These are phyloP conservation scores for Craterocephalus amniculus DNA, from an alignment of 2,797 vertebrate genomes.

Conservation along the genomic window DNA sequence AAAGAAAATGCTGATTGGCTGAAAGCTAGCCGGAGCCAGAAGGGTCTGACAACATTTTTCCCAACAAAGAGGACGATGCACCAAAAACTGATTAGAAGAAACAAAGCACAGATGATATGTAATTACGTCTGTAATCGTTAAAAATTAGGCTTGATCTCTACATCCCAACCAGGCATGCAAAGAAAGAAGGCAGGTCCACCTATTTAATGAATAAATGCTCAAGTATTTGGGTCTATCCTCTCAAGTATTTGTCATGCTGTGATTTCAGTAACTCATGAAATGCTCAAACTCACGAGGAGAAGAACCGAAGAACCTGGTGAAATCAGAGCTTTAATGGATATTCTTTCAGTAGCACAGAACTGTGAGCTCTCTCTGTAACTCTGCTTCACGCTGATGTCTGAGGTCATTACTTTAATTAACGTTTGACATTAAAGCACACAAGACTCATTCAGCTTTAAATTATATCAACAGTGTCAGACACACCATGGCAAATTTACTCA, in stretches of 20 bases:
- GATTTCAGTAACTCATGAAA: too few relatives aligned
- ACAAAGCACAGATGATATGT: too few relatives aligned
- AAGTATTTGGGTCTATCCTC: neutral
- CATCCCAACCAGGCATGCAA: neutral
- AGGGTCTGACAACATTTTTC: too few relatives aligned
- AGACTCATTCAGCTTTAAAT: conserved; percentile 10
- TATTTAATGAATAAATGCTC: too few relatives aligned
- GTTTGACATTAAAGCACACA: neutral
- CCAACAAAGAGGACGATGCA: too few relatives aligned
- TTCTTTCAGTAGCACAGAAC: neutral
- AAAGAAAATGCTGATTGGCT: too few relatives aligned
- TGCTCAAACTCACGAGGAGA: too few relatives aligned
- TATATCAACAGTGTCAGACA: conserved; percentile 11
- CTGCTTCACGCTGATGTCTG: conserved; percentile 2
- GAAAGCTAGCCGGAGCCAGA: too few relatives aligned
- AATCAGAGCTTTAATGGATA: neutral
- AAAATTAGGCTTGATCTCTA: neutral
- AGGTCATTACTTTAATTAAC: conserved; percentile 8
- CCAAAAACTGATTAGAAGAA: too few relatives aligned
- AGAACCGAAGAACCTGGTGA: too few relatives aligned
- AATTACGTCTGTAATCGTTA: too few relatives aligned
- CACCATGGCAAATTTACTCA: neutral
- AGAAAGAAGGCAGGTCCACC: neutral
- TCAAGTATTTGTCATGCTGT: too few relatives aligned
- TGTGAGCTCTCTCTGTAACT: neutral